Percentiles rank a stretch among this genome's conserved stretches.
These are phyloP conservation scores for Callithrix jacchus DNA, from an alignment of 2,113 vertebrate species.

Conservation along the genomic window DNA sequence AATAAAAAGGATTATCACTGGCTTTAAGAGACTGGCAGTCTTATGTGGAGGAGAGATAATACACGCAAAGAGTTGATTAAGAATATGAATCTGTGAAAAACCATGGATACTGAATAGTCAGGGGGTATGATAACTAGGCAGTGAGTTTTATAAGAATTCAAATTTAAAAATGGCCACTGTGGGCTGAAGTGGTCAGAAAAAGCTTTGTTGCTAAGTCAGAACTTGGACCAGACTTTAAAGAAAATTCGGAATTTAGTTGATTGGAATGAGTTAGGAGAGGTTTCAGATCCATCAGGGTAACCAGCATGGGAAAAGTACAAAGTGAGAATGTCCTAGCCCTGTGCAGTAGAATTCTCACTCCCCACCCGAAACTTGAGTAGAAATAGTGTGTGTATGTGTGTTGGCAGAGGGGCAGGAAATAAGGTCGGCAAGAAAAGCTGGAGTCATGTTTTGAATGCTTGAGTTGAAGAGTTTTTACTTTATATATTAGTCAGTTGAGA, in stretches of 20 bases:
- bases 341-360: not conserved
- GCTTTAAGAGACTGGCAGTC: not conserved
- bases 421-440: not conserved
- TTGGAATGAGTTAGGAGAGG: not conserved
- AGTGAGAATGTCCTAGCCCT: not conserved
- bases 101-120: not conserved
- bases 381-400: not conserved
- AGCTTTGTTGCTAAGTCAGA: not conserved
- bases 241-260: not conserved
- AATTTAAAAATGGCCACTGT: not conserved
- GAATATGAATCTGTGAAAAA: not conserved
- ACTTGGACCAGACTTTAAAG: not conserved
- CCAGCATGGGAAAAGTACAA: not conserved
- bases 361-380: no score
- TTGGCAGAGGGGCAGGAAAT: not conserved
- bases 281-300: not conserved
- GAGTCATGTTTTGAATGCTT: not conserved
- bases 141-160: constrained; percentile 18
- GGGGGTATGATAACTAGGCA: not conserved
- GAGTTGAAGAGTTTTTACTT: not conserved
- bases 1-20: not conserved
- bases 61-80: not conserved
- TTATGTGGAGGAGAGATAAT: not conserved
- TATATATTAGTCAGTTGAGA: not conserved
- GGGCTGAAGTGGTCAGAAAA: not conserved